Evolutionary conservation across 2,888 invertebrate genomes (phyloP).

Genomic region (Hydroisotoma schaefferi): DNA sequence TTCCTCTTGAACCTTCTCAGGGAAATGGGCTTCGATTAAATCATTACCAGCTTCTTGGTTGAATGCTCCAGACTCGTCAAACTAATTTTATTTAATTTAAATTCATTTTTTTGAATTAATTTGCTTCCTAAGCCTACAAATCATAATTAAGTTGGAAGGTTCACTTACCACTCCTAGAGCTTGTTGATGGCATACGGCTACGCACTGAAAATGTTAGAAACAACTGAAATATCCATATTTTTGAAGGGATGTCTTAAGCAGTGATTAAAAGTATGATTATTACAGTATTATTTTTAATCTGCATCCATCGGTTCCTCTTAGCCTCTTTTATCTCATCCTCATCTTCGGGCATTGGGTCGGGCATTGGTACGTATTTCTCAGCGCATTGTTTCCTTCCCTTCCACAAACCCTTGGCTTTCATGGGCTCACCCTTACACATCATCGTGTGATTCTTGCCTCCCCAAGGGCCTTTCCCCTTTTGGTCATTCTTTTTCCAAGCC

Average conservation of each 20-base stretch:
- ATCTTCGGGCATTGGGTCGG: neutral
- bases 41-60: conserved; percentile 5
- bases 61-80: conserved; percentile 9
- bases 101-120: neutral
- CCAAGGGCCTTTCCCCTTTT: conserved; percentile 4
- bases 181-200: conserved; percentile 17
- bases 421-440: conserved; percentile 27
- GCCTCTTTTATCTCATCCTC: neutral
- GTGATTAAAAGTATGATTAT: neutral
- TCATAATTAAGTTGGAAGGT: neutral
- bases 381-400: conserved; percentile 24
- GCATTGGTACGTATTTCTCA: conserved; percentile 29
- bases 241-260: neutral
- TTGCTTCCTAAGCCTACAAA: neutral
- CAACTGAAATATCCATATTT: neutral
- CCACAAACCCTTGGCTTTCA: conserved; percentile 11
- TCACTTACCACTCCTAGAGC: conserved; percentile 19
- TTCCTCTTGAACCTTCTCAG: conserved; percentile 14
- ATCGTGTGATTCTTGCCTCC: conserved; percentile 24
- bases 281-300: conserved; percentile 1
- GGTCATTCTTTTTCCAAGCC: neutral
- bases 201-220: conserved; percentile 11
- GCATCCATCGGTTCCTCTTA: neutral
- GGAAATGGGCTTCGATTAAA: neutral
- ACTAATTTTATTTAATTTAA: neutral